Evolutionary conservation across 1,140 invertebrate species (phyloP).

Genomic region (Orchestia grillus): DNA sequence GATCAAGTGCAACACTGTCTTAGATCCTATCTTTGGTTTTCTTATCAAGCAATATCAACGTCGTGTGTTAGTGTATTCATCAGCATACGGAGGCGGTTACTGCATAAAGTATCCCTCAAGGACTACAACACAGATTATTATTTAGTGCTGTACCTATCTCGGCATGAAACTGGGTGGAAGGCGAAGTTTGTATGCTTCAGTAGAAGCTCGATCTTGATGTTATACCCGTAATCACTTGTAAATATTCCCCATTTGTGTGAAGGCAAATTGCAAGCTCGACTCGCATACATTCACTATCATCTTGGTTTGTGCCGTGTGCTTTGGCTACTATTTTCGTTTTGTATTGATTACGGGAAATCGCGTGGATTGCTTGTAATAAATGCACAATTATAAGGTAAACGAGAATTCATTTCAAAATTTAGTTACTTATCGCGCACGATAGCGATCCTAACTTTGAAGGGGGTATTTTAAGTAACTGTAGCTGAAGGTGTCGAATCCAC

Average conservation of each 20-base stretch:
- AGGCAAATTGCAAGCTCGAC: neutral
- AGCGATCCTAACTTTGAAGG: neutral
- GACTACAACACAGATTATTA: neutral
- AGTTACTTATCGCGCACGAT: neutral
- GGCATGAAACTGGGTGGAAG: neutral
- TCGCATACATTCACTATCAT: neutral
- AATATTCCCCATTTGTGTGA: neutral
- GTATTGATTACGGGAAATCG: neutral
- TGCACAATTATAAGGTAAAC: neutral
- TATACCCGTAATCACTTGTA: neutral
- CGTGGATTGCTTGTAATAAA: neutral
- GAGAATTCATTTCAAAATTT: neutral
- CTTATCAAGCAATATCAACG: neutral
- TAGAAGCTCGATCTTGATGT: neutral
- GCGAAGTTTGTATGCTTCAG: neutral
- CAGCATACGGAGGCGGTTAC: neutral
- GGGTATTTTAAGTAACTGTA: neutral
- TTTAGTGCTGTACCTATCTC: neutral
- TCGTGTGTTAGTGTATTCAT: neutral
- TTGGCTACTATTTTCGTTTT: neutral
- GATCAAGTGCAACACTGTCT: neutral
- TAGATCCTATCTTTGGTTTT: neutral
- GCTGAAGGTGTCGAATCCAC: neutral
- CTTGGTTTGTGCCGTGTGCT: neutral
- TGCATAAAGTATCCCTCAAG: neutral